Evolutionary conservation across 64 coral and sea anemone species (phyloP).

Genomic region (Catalaphyllia jardinei): DNA sequence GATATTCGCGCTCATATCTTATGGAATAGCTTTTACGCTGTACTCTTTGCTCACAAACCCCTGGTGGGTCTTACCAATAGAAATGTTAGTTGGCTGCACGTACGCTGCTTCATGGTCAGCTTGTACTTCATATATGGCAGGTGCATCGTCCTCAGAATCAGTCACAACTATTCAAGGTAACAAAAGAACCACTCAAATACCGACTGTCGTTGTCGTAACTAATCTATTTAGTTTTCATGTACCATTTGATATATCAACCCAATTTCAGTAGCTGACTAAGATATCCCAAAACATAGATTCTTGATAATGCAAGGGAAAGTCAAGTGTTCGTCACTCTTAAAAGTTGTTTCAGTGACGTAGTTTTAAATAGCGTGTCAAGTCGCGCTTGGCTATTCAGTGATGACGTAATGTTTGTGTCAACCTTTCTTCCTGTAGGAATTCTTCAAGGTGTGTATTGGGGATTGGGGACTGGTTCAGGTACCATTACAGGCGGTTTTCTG

Average conservation of each 20-base stretch:
- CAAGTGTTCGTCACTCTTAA: no score
- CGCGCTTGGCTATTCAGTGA: no score
- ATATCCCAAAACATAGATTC: no score
- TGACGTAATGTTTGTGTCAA: neutral
- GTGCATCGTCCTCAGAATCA: slow-evolving; percentile 80
- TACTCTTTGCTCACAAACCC: slow-evolving; percentile 89
- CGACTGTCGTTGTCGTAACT: no score
- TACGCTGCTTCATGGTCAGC: slow-evolving; percentile 95
- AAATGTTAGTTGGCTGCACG: slow-evolving; percentile 83
- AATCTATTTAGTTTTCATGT: no score
- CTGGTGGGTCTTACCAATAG: slow-evolving; percentile 86
- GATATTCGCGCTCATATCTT: slow-evolving; percentile 77
- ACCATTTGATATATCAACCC: no score
- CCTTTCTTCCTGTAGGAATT: slow-evolving; percentile 55
- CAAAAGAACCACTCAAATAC: neutral
- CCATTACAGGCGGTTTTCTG: slow-evolving; percentile 81
- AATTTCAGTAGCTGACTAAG: no score
- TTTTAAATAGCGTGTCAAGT: no score
- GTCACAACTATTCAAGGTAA: slow-evolving; percentile 99
- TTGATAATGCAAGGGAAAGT: no score
- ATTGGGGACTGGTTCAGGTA: slow-evolving; percentile 81
- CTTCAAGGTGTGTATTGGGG: slow-evolving; percentile 94
- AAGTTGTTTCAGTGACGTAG: no score
- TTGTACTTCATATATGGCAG: slow-evolving; percentile 95
- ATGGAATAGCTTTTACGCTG: slow-evolving; percentile 74